Evolutionary conservation across 2,113 vertebrate genomes (phyloP).

Genomic region (Aplodontia rufa): DNA sequence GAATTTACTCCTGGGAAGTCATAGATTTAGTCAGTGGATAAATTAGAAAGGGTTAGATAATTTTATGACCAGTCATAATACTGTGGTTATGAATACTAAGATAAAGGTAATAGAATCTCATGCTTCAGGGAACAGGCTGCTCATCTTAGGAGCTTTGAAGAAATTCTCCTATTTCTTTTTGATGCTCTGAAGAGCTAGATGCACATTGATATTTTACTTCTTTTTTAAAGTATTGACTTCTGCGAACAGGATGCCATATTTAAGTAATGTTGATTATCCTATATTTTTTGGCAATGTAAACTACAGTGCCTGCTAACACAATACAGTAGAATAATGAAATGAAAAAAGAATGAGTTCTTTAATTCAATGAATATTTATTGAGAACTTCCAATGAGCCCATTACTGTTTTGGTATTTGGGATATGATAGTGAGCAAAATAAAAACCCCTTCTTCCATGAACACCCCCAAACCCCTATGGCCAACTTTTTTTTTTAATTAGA

Average conservation of each 20-base stretch:
- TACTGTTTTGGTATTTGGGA: background rate
- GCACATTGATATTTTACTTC: slow-evolving; percentile 10
- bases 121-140: background rate
- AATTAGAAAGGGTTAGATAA: slow-evolving; percentile 55
- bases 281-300: background rate
- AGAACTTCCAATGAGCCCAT: background rate
- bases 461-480: rapidly evolving
- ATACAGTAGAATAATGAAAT: background rate
- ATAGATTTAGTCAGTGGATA: background rate
- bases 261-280: background rate
- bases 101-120: slow-evolving; percentile 38
- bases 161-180: background rate
- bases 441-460: background rate
- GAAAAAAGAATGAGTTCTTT: background rate
- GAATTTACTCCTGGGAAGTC: slow-evolving; percentile 1
- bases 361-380: background rate
- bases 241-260: slow-evolving; percentile 12
- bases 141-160: background rate
- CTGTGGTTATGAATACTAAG: background rate
- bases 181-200: background rate
- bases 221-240: background rate
- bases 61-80: slow-evolving; percentile 36
- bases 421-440: background rate
- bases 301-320: background rate
- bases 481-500: too few species aligned